phyloP scores from a whole-genome alignment of 2,888 invertebrate genomes.

The Drosophila mimetica region DNA sequence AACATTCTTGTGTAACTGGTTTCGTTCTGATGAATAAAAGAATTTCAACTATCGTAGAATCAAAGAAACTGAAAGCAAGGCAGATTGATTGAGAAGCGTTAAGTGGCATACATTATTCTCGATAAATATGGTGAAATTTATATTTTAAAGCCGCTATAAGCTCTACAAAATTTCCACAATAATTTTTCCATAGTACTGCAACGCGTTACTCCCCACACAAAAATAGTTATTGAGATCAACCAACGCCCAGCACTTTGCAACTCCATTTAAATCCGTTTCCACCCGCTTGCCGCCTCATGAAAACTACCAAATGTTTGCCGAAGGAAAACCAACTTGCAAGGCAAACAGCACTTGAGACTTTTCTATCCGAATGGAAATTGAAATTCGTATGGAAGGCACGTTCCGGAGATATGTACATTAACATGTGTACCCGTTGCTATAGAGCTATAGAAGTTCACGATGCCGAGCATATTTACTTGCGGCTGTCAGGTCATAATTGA shows the following conservation, averaged over 20 bases:
- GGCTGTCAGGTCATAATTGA: conserved; percentile 32
- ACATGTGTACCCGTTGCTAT: conserved; percentile 4
- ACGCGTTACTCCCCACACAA: not conserved
- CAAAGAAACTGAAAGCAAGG: conserved; percentile 27
- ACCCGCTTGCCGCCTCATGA: not conserved
- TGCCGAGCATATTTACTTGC: conserved; percentile 39
- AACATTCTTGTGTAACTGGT: conserved; percentile 31
- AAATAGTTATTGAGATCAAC: conserved; percentile 4
- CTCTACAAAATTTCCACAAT: not conserved
- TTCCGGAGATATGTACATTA: conserved; percentile 17
- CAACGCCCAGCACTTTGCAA: conserved; percentile 27
- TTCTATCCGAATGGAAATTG: conserved; percentile 18
- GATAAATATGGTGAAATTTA: not conserved
- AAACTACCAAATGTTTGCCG: conserved; percentile 23
- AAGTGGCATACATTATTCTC: not conserved
- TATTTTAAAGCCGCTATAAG: not conserved
- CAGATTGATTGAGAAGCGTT: conserved; percentile 15
- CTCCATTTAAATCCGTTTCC: conserved; percentile 34
- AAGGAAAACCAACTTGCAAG: conserved; percentile 32
- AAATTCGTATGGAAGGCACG: conserved; percentile 45
- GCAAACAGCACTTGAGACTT: conserved; percentile 43
- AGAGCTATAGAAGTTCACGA: conserved; percentile 5
- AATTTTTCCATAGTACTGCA: not conserved
- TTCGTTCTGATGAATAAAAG: conserved; percentile 22
- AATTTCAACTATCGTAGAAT: conserved; percentile 4